phyloP scores from a whole-genome alignment of 2,797 vertebrate species.

The Protonibea diacanthus region DNA sequence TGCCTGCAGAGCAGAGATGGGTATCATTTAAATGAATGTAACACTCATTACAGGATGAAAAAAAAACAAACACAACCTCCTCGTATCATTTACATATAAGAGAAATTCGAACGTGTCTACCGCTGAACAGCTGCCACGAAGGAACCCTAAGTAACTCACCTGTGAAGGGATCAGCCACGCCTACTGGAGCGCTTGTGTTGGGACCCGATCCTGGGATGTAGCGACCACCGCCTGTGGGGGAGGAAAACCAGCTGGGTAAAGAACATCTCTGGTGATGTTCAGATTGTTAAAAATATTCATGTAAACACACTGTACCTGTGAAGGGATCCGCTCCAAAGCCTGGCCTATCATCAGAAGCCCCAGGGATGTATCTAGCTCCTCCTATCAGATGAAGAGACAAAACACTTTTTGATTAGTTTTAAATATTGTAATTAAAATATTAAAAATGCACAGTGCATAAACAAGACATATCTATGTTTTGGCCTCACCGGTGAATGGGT shows the following conservation, averaged over 20 bases:
- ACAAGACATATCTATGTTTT: not conserved
- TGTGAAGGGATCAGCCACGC: conserved; percentile 84
- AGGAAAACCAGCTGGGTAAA: not conserved
- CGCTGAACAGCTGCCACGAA: not conserved
- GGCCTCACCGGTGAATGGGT: conserved; percentile 95
- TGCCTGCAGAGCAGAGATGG: conserved; percentile 77
- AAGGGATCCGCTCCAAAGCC: conserved; percentile 89
- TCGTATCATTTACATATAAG: not conserved
- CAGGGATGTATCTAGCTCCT: conserved; percentile 92
- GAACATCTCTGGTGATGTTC: not conserved
- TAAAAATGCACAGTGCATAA: not conserved
- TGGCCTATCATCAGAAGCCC: conserved; percentile 76
- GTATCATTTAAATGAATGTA: not conserved
- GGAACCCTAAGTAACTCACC: conserved; percentile 58
- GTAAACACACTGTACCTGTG: conserved; percentile 85
- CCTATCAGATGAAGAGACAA: conserved; percentile 77
- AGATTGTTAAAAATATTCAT: not conserved
- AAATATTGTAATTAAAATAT: not conserved
- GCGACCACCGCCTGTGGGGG: conserved; percentile 87
- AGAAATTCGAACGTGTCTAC: not conserved
- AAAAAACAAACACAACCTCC: not conserved
- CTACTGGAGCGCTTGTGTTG: conserved; percentile 47
- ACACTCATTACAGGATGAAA: not conserved
- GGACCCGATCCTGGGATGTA: conserved; percentile 83
- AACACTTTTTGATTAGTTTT: not conserved